phyloP scores from a whole-genome alignment of 2,888 invertebrate species.

The Nemoura dubitans region DNA sequence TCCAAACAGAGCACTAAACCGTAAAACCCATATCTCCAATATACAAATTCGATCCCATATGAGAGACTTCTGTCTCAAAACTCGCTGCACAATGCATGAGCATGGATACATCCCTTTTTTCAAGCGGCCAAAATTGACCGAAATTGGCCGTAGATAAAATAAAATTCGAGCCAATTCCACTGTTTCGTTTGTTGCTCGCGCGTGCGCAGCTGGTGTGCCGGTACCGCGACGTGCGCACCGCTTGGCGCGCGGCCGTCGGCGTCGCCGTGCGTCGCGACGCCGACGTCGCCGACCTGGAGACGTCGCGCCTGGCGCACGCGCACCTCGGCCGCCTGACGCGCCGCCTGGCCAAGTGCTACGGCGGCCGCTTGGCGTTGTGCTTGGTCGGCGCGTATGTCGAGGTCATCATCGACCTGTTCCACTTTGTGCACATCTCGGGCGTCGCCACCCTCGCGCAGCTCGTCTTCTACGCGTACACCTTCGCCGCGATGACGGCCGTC shows the following conservation, averaged over 20 bases:
- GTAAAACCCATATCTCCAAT: too few relatives aligned
- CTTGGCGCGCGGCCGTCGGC: neutral
- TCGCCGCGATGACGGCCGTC: neutral
- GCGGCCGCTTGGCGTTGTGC: slow-evolving; percentile 3
- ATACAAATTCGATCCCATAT: too few relatives aligned
- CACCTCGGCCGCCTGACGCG: neutral
- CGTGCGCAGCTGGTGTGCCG: neutral
- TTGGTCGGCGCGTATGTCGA: neutral
- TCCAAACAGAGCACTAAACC: too few relatives aligned
- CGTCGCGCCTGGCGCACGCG: slow-evolving; percentile 15
- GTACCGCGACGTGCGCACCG: neutral
- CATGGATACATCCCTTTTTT: too few relatives aligned
- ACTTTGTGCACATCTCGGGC: neutral
- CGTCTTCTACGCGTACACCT: neutral
- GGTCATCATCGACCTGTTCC: slow-evolving; percentile 23
- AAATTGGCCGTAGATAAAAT: too few relatives aligned
- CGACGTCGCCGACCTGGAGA: neutral
- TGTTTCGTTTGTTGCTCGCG: too few relatives aligned
- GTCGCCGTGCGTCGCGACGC: neutral
- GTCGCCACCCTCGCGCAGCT: neutral
- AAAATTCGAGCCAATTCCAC: too few relatives aligned
- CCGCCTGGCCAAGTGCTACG: neutral
- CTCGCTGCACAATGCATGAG: too few relatives aligned
- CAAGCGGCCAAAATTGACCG: too few relatives aligned
- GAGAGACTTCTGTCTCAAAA: too few relatives aligned